Base-by-base conservation (phyloP, 2,113 vertebrate genomes). In the Onychostoma macrolepis region DNA sequence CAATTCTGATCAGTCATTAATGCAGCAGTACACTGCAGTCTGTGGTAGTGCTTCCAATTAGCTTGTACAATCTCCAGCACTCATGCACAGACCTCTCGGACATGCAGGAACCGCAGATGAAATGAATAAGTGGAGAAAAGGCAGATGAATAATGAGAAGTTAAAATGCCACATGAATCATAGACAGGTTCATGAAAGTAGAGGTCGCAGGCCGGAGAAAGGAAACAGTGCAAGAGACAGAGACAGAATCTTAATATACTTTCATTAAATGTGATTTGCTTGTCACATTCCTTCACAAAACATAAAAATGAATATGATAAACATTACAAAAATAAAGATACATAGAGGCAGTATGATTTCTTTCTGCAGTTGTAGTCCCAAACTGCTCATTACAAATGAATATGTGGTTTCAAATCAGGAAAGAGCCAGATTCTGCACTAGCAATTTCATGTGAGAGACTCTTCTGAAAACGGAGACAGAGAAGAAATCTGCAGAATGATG, bases 141-240 rank as follows among this genome's bases (percentile, higher is more conserved):
- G 41, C 53, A 63, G 56, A 28, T 53, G 30, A 65, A 63, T 83
- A 77, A 83, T 71, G 41, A 83, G 43, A 50, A 26, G 24, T 74
- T 86, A 71, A 86, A 86, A 86, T 80, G 63, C 77, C 85, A 80
- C 58, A 13, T 43, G 85, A 80, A 80, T 80, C 77, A 71, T 53
- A 71, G 24, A 24, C 61, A 33, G 38, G 8, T 21, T 50, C 19
- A 2, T 67, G 71, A 76, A 43, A 9, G 17, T 30, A 63, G 53
- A 43, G 83, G 28, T 83, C 11, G 1, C 41, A 82, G 58, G 26
- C 26, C 9, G 11, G 9, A n/a, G 10, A 38, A 24, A 19, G 41
- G 24, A 48, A 38, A 38, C 3, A 48, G 56, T 26, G 28, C 26
- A 1, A 50, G 41, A 85, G 61, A 79, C 1, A 77, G 30, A 69